Conservation (phyloP, 2,888 invertebrate species). For the Miltochrista miniata region DNA sequence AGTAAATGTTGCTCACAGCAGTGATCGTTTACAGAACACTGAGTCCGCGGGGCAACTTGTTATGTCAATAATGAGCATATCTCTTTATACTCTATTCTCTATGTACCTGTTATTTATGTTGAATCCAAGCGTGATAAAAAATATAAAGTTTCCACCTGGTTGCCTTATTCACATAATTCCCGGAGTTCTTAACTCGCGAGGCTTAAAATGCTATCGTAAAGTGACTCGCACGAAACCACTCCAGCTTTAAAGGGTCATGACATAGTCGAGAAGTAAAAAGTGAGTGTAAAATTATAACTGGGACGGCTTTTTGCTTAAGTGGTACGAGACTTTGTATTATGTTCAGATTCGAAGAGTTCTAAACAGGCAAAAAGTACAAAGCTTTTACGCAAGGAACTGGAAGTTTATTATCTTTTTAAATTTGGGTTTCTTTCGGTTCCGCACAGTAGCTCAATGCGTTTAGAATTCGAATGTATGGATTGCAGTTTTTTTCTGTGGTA, state of each 20-base stretch:
- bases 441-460: constrained; percentile 8
- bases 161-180: constrained; percentile 20
- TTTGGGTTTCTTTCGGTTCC: constrained; percentile 1
- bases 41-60: no score
- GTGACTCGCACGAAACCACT: constrained; percentile 32
- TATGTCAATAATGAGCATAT: no score
- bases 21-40: no score
- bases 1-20: no score
- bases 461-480: not conserved
- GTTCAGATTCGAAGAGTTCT: constrained; percentile 26
- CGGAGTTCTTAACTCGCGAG: constrained; percentile 15
- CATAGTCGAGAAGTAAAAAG: constrained; percentile 35
- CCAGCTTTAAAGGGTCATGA: constrained; percentile 31
- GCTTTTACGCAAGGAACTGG: constrained; percentile 39
- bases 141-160: not conserved
- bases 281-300: constrained; percentile 41
- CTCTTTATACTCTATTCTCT: not conserved
- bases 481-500: not conserved
- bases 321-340: constrained; percentile 37
- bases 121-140: not conserved
- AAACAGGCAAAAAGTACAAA: constrained; percentile 32
- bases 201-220: constrained; percentile 35
- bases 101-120: no score
- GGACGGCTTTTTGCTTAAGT: constrained; percentile 38
- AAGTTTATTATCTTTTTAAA: constrained; percentile 27